Percentiles rank a stretch among this genome's conserved stretches.
Evolutionary conservation across 2,113 vertebrate species (phyloP).

Genomic region (Lagopus muta): DNA sequence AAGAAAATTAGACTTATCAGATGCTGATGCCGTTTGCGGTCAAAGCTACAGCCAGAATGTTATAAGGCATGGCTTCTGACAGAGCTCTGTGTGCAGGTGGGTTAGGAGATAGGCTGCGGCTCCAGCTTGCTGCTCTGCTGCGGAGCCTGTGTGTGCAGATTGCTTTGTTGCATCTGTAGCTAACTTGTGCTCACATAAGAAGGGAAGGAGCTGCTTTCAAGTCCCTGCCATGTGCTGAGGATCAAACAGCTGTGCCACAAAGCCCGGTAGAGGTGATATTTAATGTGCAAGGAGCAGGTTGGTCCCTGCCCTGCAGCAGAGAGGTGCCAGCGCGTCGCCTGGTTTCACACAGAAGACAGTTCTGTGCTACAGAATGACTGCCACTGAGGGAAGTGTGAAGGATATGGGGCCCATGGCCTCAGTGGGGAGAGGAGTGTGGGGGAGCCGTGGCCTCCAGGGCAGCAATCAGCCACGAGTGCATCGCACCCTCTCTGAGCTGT

Average conservation of each 20-base stretch:
- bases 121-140: not conserved
- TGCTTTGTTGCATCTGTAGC: not conserved
- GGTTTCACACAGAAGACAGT: not conserved
- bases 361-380: not conserved
- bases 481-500: fast-evolving
- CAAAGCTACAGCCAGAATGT: not conserved
- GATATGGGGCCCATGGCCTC: not conserved
- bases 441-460: too few relatives aligned
- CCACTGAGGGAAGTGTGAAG: too few relatives aligned
- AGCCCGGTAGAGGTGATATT: not conserved
- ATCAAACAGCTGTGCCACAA: not conserved
- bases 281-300: not conserved
- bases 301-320: too few relatives aligned
- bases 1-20: not conserved
- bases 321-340: too few relatives aligned
- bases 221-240: not conserved
- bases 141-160: not conserved
- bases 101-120: not conserved
- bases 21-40: not conserved
- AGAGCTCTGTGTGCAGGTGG: not conserved
- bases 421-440: fast-evolving
- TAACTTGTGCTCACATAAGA: not conserved
- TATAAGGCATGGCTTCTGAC: not conserved
- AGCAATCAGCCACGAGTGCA: too few relatives aligned
- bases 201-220: not conserved